phyloP scores from a whole-genome alignment of 2,797 vertebrate species.

The Dendrocincla fuliginosa region DNA sequence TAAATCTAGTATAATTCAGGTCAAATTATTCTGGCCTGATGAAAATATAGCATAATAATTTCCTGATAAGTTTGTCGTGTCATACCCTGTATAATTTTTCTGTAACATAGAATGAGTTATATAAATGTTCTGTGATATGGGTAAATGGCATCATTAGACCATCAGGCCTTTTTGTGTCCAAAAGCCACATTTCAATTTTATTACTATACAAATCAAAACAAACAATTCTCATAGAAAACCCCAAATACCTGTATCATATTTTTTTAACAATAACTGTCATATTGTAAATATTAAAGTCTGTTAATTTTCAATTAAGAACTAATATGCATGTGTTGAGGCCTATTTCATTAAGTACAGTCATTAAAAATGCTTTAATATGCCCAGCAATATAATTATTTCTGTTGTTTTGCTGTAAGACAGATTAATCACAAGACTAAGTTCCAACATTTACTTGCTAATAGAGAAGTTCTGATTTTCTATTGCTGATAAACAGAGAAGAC shows the following conservation, averaged over 20 bases:
- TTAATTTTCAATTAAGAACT: not conserved
- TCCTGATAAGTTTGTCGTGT: not conserved
- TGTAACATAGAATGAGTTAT: not conserved
- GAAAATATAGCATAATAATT: not conserved
- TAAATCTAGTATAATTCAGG: not conserved
- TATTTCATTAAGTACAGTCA: not conserved
- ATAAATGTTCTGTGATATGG: not conserved
- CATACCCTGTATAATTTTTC: not conserved
- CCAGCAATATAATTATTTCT: not conserved
- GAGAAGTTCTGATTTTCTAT: not conserved
- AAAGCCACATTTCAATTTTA: not conserved
- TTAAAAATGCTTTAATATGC: not conserved
- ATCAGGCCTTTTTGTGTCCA: not conserved
- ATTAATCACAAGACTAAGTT: not conserved
- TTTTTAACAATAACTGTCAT: not conserved
- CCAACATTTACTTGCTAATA: not conserved
- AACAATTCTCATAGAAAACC: rapidly evolving
- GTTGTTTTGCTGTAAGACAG: not conserved
- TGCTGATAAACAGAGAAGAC: not conserved
- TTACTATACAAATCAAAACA: not conserved
- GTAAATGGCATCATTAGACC: not conserved
- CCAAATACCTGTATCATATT: not conserved
- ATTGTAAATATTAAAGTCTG: not conserved
- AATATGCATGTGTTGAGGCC: not conserved
- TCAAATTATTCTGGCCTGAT: not conserved